A percentile compares a stretch with the other conserved stretches of the same genome.
Conservation (phyloP, 2,888 invertebrate genomes). For the Perdita meconis region DNA sequence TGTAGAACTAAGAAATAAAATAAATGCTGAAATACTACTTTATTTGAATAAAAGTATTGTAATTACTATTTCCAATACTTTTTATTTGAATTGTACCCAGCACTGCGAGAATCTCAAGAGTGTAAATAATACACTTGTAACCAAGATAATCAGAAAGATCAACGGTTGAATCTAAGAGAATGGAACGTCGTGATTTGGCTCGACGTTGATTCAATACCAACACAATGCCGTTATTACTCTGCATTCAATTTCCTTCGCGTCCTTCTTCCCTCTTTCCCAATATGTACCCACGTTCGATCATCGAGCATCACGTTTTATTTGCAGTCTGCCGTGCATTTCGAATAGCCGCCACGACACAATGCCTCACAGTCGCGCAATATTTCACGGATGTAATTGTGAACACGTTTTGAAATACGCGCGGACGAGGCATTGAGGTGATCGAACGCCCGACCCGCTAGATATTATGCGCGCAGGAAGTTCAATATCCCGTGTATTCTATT, state of each 20-base stretch:
- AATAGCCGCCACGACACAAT: neutral
- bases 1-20: no score
- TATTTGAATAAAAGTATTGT: no score
- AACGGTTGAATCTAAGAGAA: neutral
- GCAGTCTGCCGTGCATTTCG: neutral
- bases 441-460: slow-evolving; percentile 2
- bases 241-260: neutral
- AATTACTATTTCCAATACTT: no score
- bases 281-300: neutral
- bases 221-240: neutral
- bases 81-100: no score
- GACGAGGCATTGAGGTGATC: slow-evolving; percentile 1
- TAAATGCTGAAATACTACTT: no score
- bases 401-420: neutral
- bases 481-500: slow-evolving; percentile 44
- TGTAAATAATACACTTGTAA: no score
- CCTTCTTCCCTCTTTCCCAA: neutral
- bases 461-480: slow-evolving; percentile 42
- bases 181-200: neutral
- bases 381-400: slow-evolving; percentile 7
- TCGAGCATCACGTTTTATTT: slow-evolving; percentile 8
- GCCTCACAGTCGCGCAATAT: neutral
- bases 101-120: no score
- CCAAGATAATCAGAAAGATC: no score
- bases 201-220: neutral